phyloP scores from a whole-genome alignment of 2,888 invertebrate species.

The Agrotis segetum region DNA sequence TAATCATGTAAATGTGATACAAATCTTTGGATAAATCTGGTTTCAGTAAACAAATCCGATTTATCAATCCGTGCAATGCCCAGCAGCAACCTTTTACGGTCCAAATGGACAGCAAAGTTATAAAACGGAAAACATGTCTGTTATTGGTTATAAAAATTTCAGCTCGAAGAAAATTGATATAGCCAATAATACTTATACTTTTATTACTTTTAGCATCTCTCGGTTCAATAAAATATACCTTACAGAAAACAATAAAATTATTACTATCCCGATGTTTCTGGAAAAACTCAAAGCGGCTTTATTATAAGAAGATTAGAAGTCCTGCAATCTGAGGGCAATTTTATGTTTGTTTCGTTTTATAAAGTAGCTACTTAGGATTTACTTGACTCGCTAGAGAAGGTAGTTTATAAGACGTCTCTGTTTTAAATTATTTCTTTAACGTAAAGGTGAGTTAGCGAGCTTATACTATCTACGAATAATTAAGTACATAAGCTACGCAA shows the following conservation, averaged over 20 bases:
- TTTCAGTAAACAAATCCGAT: slow-evolving; percentile 34
- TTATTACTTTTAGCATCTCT: slow-evolving; percentile 1
- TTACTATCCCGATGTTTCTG: slow-evolving; percentile 43
- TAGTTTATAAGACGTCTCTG: background rate
- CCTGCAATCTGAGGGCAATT: slow-evolving; percentile 38
- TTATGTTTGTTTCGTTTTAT: slow-evolving; percentile 32
- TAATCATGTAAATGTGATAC: slow-evolving; percentile 25
- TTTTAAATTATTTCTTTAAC: slow-evolving; percentile 4
- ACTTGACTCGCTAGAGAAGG: background rate
- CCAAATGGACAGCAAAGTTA: slow-evolving; percentile 32
- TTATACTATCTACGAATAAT: background rate
- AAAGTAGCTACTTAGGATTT: slow-evolving; percentile 16
- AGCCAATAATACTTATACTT: slow-evolving; percentile 33
- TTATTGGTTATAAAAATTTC: slow-evolving; percentile 57
- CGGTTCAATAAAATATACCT: slow-evolving; percentile 26
- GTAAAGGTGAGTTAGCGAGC: background rate
- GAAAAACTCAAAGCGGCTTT: slow-evolving; percentile 48
- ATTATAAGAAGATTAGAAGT: slow-evolving; percentile 60
- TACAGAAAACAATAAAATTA: slow-evolving; percentile 49
- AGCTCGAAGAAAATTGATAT: slow-evolving; percentile 50
- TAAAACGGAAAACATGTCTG: slow-evolving; percentile 49
- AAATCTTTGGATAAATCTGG: slow-evolving; percentile 16
- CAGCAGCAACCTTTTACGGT: slow-evolving; percentile 22
- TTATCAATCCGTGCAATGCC: slow-evolving; percentile 28
- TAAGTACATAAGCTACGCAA: background rate